phyloP scores from a whole-genome alignment of 2,888 invertebrate species.

The Lithophane socia region DNA sequence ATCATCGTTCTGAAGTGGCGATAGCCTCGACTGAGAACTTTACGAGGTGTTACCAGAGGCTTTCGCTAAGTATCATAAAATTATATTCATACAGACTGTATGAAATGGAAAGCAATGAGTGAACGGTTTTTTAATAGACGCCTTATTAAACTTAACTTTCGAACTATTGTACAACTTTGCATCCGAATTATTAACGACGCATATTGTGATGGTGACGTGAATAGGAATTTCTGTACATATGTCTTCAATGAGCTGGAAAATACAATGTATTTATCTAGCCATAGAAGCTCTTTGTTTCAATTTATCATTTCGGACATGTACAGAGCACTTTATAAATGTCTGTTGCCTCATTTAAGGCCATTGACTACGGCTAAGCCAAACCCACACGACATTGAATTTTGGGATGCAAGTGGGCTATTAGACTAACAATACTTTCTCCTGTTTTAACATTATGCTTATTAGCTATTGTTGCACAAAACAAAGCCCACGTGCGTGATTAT shows the following conservation, averaged over 20 bases:
- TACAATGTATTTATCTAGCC: constrained; percentile 36
- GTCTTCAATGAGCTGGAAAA: constrained; percentile 36
- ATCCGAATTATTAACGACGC: constrained; percentile 23
- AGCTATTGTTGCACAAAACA: constrained; percentile 59
- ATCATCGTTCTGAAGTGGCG: constrained; percentile 71
- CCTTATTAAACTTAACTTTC: constrained; percentile 49
- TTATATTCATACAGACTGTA: constrained; percentile 41
- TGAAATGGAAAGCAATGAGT: constrained; percentile 67
- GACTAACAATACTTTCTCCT: constrained; percentile 49
- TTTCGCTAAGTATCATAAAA: constrained; percentile 67
- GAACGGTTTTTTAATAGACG: constrained; percentile 54
- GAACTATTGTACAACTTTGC: constrained; percentile 26
- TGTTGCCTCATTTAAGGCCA: constrained; percentile 27
- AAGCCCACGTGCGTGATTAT: constrained; percentile 62
- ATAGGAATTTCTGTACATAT: constrained; percentile 30
- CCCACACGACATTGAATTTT: constrained; percentile 33
- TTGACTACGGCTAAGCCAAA: constrained; percentile 5
- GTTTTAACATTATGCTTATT: constrained; percentile 50
- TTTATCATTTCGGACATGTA: constrained; percentile 45
- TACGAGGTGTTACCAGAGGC: constrained; percentile 60
- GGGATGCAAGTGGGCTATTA: constrained; percentile 27
- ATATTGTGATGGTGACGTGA: constrained; percentile 26
- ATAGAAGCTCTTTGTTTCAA: constrained; percentile 42
- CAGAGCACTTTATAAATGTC: constrained; percentile 27
- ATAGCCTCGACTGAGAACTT: constrained; percentile 57